phyloP scores from a whole-genome alignment of 1,140 invertebrate species.

The Drosophila nebulosa region DNA sequence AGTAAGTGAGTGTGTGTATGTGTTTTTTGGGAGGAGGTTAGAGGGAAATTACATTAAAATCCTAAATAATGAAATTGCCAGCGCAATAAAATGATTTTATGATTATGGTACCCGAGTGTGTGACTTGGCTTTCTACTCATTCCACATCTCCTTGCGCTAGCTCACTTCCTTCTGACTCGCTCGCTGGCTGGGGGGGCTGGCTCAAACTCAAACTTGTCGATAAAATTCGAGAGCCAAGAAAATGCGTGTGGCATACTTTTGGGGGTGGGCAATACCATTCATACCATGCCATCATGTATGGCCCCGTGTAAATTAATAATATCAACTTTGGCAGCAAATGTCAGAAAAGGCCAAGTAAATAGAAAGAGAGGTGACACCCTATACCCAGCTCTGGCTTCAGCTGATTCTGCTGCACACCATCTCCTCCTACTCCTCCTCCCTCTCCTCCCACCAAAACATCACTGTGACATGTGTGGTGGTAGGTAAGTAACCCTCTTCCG shows the following conservation, averaged over 20 bases:
- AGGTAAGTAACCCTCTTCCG: constrained; percentile 6
- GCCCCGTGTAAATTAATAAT: constrained; percentile 62
- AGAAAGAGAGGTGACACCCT: constrained; percentile 2
- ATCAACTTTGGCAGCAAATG: constrained; percentile 65
- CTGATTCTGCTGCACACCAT: neutral
- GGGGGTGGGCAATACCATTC: too few species aligned
- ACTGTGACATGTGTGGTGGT: constrained; percentile 30
- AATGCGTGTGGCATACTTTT: constrained; percentile 43
- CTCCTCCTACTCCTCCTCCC: neutral
- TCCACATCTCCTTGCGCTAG: neutral
- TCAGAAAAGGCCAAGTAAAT: constrained; percentile 54
- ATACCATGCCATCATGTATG: neutral
- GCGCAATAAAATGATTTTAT: constrained; percentile 66
- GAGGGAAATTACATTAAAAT: constrained; percentile 63
- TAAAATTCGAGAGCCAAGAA: constrained; percentile 37
- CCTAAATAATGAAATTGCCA: constrained; percentile 65
- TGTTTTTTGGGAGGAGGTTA: neutral
- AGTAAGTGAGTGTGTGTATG: neutral
- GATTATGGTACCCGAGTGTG: constrained; percentile 45
- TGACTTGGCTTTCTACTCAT: constrained; percentile 6
- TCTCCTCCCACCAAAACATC: neutral
- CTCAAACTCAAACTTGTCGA: constrained; percentile 26
- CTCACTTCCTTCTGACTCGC: neutral
- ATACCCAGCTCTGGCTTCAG: neutral
- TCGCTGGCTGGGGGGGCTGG: neutral